Evolutionary conservation across 2,888 invertebrate species (phyloP).

Genomic region (Agrotis puta): DNA sequence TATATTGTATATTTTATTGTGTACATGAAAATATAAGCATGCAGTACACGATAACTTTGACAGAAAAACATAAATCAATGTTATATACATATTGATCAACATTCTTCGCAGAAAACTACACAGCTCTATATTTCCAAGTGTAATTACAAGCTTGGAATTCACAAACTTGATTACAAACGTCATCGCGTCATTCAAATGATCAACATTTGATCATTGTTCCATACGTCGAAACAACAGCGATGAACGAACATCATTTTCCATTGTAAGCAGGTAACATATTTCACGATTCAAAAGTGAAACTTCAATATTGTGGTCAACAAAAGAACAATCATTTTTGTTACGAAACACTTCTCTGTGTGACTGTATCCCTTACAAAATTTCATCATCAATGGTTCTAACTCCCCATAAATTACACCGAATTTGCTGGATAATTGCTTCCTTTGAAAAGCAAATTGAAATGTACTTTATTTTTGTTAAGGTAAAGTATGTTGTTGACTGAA

Average conservation of each 20-base stretch:
- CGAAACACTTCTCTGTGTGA: conserved; percentile 55
- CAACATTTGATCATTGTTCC: conserved; percentile 40
- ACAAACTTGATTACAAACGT: not conserved
- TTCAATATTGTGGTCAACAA: conserved; percentile 56
- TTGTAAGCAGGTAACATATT: conserved; percentile 44
- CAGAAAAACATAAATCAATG: conserved; percentile 23
- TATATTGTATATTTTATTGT: conserved; percentile 4
- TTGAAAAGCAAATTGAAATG: conserved; percentile 18
- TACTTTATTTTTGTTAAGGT: conserved; percentile 5
- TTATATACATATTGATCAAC: not conserved
- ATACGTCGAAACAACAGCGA: conserved; percentile 22
- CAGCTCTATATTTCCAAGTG: not conserved
- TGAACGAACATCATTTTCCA: conserved; percentile 55
- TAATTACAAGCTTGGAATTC: conserved; percentile 8
- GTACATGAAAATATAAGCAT: not conserved
- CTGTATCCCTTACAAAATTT: conserved; percentile 62
- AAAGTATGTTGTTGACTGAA: conserved; percentile 31
- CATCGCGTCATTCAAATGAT: conserved; percentile 10
- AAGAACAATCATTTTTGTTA: conserved; percentile 66
- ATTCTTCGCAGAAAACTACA: not conserved
- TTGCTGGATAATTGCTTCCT: conserved; percentile 28
- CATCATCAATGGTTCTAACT: conserved; percentile 56
- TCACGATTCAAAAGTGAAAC: conserved; percentile 63
- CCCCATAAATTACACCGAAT: conserved; percentile 32
- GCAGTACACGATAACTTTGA: conserved; percentile 17